These are phyloP conservation scores for Tipula vernalis DNA, from an alignment of 2,888 invertebrate genomes.

Conservation along the genomic window DNA sequence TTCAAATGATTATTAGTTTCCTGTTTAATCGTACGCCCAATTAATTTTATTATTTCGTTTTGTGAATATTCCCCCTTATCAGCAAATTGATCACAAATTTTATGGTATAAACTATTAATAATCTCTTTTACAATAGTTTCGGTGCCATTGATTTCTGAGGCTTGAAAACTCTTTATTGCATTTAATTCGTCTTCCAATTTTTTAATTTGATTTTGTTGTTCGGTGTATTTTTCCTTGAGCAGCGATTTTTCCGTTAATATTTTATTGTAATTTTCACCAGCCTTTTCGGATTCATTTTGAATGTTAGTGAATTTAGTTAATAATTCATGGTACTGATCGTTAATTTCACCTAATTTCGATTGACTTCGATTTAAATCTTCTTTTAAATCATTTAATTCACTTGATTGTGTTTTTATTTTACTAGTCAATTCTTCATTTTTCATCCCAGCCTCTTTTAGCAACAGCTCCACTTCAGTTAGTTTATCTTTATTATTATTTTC, in stretches of 20 bases:
- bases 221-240: not conserved
- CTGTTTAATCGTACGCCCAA: slow-evolving; percentile 22
- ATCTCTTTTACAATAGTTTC: slow-evolving; percentile 20
- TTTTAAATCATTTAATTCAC: not conserved
- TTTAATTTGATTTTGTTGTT: not conserved
- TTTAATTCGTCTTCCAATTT: not conserved
- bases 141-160: not conserved
- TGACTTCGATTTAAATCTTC: not conserved
- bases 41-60: slow-evolving; percentile 20
- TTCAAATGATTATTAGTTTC: slow-evolving; percentile 22
- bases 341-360: not conserved
- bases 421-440: not conserved
- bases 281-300: not conserved
- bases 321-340: not conserved
- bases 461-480: not conserved
- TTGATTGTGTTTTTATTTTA: not conserved
- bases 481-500: not conserved
- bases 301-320: not conserved
- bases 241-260: not conserved
- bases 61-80: slow-evolving; percentile 15
- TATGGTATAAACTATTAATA: slow-evolving; percentile 25
- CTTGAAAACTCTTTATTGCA: not conserved
- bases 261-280: not conserved
- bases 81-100: slow-evolving; percentile 18
- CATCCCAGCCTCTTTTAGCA: not conserved